Evolutionary conservation across 1,140 invertebrate genomes (phyloP).

Genomic region (Fopius arisanus): DNA sequence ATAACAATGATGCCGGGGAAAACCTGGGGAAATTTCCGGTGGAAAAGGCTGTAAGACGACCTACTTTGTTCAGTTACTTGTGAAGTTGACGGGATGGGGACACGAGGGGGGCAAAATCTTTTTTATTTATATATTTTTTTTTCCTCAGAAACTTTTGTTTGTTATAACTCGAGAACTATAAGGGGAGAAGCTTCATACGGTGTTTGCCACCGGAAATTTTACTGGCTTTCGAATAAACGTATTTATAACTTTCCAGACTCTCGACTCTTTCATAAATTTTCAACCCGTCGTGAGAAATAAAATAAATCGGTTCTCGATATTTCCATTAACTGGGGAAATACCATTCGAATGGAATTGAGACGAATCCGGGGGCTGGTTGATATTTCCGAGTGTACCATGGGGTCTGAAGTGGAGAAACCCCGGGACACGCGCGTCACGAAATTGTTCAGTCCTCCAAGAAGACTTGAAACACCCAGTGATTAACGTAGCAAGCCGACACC

Average conservation of each 20-base stretch:
- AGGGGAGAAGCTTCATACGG: neutral
- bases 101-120: no score
- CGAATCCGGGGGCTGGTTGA: neutral
- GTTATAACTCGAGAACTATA: neutral
- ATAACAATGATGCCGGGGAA: neutral
- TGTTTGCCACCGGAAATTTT: neutral
- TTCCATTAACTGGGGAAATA: neutral
- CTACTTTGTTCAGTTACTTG: neutral
- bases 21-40: neutral
- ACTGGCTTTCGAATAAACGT: neutral
- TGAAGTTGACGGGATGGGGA: neutral
- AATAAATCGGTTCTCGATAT: neutral
- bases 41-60: neutral
- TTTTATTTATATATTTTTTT: no score
- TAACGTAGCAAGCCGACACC: conserved; percentile 18
- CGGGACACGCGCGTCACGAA: conserved; percentile 23
- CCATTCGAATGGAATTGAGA: neutral
- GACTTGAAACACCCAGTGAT: conserved; percentile 28
- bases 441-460: conserved; percentile 10
- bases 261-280: neutral
- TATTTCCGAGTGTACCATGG: neutral
- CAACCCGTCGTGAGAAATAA: no score
- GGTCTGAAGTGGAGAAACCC: conserved; percentile 7
- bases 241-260: neutral
- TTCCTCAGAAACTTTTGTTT: neutral